Conservation (phyloP, 2,888 invertebrate genomes). For the Trichogramma evanescens region DNA sequence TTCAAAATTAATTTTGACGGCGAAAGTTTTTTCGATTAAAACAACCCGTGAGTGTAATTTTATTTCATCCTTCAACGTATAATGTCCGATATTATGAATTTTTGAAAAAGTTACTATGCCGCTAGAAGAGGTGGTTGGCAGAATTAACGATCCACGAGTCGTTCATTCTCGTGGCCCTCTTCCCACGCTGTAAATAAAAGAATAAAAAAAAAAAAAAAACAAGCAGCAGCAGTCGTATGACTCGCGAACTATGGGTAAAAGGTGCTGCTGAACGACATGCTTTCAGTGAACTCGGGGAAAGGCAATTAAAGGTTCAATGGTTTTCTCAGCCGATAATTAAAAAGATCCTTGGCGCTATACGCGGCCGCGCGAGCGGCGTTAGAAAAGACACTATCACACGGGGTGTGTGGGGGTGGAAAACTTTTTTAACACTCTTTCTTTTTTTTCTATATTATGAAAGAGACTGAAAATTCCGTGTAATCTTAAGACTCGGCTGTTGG, state of each 20-base stretch:
- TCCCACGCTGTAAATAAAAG: not conserved
- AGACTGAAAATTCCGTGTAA: too few relatives aligned
- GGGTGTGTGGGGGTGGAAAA: not conserved
- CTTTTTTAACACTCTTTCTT: not conserved
- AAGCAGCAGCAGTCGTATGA: not conserved
- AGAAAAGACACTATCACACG: slow-evolving; percentile 9
- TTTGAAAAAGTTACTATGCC: too few relatives aligned
- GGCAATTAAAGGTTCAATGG: slow-evolving; percentile 20
- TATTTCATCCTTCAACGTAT: too few relatives aligned
- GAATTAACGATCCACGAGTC: too few relatives aligned
- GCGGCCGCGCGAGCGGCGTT: not conserved
- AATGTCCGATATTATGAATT: too few relatives aligned
- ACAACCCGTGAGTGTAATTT: too few relatives aligned
- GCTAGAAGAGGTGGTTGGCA: too few relatives aligned
- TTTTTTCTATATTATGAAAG: too few relatives aligned
- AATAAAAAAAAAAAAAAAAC: not conserved
- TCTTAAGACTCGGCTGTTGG: not conserved
- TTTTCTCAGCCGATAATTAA: slow-evolving; percentile 17
- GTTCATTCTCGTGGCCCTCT: too few relatives aligned
- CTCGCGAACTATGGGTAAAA: not conserved
- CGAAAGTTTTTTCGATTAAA: too few relatives aligned
- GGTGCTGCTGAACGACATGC: not conserved
- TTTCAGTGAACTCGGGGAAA: slow-evolving; percentile 9
- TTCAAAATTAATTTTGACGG: too few relatives aligned
- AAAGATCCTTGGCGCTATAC: slow-evolving; percentile 9